These are phyloP conservation scores for Dinocampus coccinellae DNA, from an alignment of 2,888 invertebrate genomes.

Conservation along the genomic window DNA sequence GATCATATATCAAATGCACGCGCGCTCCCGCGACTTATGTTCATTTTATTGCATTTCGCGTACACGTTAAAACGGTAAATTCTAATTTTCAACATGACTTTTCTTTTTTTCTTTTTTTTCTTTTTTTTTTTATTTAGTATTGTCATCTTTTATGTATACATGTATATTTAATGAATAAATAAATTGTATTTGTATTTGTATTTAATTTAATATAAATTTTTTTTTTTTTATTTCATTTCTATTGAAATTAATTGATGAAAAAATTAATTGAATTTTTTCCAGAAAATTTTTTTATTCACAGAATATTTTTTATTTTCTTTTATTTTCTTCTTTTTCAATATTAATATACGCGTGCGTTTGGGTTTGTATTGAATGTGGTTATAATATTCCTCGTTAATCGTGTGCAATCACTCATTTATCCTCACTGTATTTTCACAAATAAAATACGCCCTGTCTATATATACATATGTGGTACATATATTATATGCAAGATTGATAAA, in stretches of 20 bases:
- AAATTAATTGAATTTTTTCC: no score
- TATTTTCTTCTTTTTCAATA: background rate
- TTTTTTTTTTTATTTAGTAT: no score
- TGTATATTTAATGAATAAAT: background rate
- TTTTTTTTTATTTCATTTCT: background rate
- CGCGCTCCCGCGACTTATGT: conserved; percentile 16
- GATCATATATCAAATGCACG: conserved; percentile 31
- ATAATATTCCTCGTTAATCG: conserved; percentile 25
- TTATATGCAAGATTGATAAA: conserved; percentile 26
- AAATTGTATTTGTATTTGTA: background rate
- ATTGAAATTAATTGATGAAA: no score
- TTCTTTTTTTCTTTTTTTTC: no score
- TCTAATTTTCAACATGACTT: conserved; percentile 18
- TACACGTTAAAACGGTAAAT: conserved; percentile 29
- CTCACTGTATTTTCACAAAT: conserved; percentile 13
- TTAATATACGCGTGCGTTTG: background rate
- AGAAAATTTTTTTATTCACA: no score
- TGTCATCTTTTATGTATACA: no score
- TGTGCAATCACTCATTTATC: conserved; percentile 25
- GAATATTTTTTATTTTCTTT: no score
- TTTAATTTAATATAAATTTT: background rate
- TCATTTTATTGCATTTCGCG: conserved; percentile 17
- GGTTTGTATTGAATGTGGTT: background rate
- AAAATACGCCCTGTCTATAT: conserved; percentile 18
- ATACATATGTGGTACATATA: conserved; percentile 20